Evolutionary conservation across 2,797 vertebrate species (phyloP), one percentile per base, ranked within the genome.

Genomic region (Pogoniulus pusillus): DNA sequence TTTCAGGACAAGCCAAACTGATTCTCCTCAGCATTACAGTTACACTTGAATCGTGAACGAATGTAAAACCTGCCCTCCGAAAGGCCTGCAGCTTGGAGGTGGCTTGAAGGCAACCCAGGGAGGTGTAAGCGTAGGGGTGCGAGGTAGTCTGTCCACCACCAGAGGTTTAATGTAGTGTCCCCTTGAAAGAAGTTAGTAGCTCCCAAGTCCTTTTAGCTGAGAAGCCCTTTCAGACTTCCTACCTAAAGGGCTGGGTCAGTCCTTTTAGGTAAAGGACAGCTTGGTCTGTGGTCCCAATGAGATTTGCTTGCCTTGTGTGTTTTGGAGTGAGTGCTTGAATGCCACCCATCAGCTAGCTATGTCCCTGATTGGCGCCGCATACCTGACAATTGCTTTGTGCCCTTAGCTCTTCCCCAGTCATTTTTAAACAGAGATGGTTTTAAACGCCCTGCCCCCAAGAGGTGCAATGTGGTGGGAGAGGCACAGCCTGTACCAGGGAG

Each of bases 1-100:
- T 87, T 94, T 96, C 93, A 91, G 95, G 94, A 96, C 95, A 96
- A 92, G 95, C 95, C 87, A 96, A 96, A 96, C 95, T 95, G 93
- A 93, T 88, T 96, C 95, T 96, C 95, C 96, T 95, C 97, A 96
- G 97, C 97, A 95, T 97, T 96, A 97, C 96, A 73, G 96, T 96
- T 95, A 97, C 96, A 98, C 98, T 98, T 97, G 97, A 98, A 98
- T 96, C 95, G 90, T 96, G 94, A 71, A 71, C 87, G 90, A 91
- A 93, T 85, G 88, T 93, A 95, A 85, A 90, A 85, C 88, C 85
- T 89, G 90, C 90, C 96, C 93, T 94, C 95, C 96, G 78, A 34
- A 79, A 29, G 79, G 57, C 74, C 90, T 82, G 57, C 90, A 81
- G 91, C 29, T 87, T 90, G 86, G 95, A 94, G 96, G 94, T 95